A percentile compares a stretch with the other conserved stretches of the same genome.
These are phyloP conservation scores for Epicampocera succincta DNA, from an alignment of 2,888 invertebrate genomes.

Conservation along the genomic window DNA sequence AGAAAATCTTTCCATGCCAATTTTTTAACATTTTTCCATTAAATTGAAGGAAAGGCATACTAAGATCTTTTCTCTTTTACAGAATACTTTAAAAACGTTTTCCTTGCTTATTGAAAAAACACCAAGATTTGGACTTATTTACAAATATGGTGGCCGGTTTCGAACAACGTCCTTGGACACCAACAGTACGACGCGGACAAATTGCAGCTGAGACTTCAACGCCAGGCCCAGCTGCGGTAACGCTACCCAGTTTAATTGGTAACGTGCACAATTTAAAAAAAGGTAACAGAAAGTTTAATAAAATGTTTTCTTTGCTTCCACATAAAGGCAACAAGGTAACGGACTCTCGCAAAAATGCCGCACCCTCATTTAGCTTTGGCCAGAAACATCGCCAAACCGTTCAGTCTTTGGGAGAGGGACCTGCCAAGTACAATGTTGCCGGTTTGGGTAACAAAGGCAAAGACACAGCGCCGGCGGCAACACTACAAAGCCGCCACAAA, in stretches of 20 bases:
- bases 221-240: conserved; percentile 94
- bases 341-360: conserved; percentile 89
- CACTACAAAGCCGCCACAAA: conserved; percentile 88
- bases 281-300: neutral
- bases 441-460: conserved; percentile 92
- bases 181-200: conserved; percentile 92
- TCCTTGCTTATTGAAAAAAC: conserved; percentile 48
- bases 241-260: conserved; percentile 92
- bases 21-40: too few species aligned
- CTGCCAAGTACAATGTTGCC: conserved; percentile 94
- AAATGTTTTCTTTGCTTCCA: conserved; percentile 17
- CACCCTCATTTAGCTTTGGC: conserved; percentile 92
- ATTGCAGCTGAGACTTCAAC: conserved; percentile 93
- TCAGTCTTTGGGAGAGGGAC: conserved; percentile 88
- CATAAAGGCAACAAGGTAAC: conserved; percentile 87
- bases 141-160: conserved; percentile 84
- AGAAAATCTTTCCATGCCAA: too few species aligned
- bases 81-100: conserved; percentile 44
- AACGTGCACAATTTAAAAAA: conserved; percentile 59
- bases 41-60: too few species aligned
- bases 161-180: conserved; percentile 94
- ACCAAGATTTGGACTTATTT: conserved; percentile 66
- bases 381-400: conserved; percentile 83
- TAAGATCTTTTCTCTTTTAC: conserved; percentile 19
- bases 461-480: conserved; percentile 89